Base-by-base conservation (phyloP, 2,797 vertebrate species). In the Pogonophryne albipinna region DNA sequence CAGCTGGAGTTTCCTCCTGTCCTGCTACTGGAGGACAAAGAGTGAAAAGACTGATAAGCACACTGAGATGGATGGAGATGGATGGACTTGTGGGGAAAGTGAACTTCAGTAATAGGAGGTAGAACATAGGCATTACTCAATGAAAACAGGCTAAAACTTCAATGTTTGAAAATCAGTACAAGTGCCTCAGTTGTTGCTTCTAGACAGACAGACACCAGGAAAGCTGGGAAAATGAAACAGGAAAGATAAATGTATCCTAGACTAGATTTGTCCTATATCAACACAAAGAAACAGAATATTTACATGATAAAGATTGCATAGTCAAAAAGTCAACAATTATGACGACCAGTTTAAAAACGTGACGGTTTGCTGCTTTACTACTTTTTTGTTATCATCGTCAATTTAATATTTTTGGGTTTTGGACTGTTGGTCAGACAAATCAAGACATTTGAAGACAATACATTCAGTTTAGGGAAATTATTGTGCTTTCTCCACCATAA, bases 1-100 rank as follows among this genome's bases (percentile, higher is more conserved):
- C 65, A 49, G 56, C 46, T 53, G 66, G 76, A 65, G 78, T 76
- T 85, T 87, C 83, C 65, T 80, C 56, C 75, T 64, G 71, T 85
- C 71, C 76, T 67, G 71, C 70, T 73, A 16, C 62, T 69, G 42
- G 23, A 58, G 41, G 45, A 4, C 9, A 27, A 27, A 53, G 44
- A 51, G 4, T 41, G 10, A 23, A 7, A 31, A 20, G 34, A 47
- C 4, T 51, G 49, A 44, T 4, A 49, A 15, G 2, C 19, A 9
- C 14, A 20, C 59, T 6, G 42, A 53, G 56, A 34, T 15, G 13
- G 45, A 71, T 13, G 5, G 42, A 53, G 56, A 20, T 15, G 13
- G 45, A 71, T 12, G 6, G 14, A 41, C 58, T 19, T 14, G 8
- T 41, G 12, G 51, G 34, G 14, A 10, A 61, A 31, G 20, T 47